A percentile compares a stretch with the other conserved stretches of the same genome.
Conservation (phyloP, 2,113 vertebrate genomes). For the Mola mola region DNA sequence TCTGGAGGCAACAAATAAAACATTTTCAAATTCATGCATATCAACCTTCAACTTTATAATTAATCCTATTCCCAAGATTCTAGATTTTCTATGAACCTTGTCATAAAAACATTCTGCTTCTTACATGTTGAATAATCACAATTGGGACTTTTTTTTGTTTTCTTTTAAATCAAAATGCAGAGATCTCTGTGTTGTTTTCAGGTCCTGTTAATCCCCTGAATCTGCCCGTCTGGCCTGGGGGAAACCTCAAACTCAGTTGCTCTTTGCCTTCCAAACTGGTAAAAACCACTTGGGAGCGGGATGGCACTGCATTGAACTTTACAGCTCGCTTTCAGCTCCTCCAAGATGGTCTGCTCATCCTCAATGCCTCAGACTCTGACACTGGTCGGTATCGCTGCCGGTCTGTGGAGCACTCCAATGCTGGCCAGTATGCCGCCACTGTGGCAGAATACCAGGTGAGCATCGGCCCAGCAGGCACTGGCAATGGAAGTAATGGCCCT, state of each 20-base stretch:
- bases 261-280: not conserved
- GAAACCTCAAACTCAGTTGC: not conserved
- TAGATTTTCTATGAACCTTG: too few relatives aligned
- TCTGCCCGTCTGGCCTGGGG: slow-evolving; percentile 36
- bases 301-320: not conserved
- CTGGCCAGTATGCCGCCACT: slow-evolving; percentile 33
- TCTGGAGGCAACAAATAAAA: too few relatives aligned
- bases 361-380: not conserved
- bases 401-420: slow-evolving; percentile 32
- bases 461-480: not conserved
- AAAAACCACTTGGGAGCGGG: not conserved
- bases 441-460: slow-evolving; percentile 61
- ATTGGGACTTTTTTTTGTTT: too few relatives aligned
- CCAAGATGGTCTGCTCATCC: not conserved
- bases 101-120: too few relatives aligned
- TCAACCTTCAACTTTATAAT: too few relatives aligned
- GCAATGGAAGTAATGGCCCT: not conserved
- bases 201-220: slow-evolving; percentile 42
- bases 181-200: slow-evolving; percentile 50
- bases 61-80: too few relatives aligned
- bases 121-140: too few relatives aligned
- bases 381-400: not conserved
- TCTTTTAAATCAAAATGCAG: not conserved
- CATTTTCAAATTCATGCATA: too few relatives aligned
- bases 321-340: not conserved